Conservation (phyloP, 2,888 invertebrate species). For the Limnephilus lunatus region DNA sequence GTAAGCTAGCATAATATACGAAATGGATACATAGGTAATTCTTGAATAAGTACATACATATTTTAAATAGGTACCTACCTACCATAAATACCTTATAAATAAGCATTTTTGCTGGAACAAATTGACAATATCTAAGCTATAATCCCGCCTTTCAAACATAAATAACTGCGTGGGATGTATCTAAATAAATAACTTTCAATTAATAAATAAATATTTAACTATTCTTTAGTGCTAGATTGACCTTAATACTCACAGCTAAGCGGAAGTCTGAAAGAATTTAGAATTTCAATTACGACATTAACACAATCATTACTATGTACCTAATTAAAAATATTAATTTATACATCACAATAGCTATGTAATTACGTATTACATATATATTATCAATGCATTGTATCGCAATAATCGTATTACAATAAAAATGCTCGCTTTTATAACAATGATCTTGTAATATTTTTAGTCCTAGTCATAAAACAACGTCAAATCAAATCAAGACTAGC, state of each 20-base stretch:
- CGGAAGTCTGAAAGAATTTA: neutral
- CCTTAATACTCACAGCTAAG: neutral
- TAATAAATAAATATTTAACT: neutral
- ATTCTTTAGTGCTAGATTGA: neutral
- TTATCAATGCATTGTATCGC: neutral
- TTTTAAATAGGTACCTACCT: too few species aligned
- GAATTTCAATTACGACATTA: neutral
- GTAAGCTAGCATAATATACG: too few species aligned
- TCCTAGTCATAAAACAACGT: too few species aligned
- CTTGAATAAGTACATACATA: too few species aligned
- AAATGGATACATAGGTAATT: too few species aligned
- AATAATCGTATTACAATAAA: neutral
- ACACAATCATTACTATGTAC: neutral
- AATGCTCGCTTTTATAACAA: neutral
- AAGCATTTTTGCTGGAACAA: neutral
- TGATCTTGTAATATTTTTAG: neutral
- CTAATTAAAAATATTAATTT: neutral
- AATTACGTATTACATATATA: too few species aligned
- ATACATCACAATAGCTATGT: too few species aligned
- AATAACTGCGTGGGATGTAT: neutral
- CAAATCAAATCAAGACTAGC: too few species aligned
- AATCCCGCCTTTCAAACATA: neutral
- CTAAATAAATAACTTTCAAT: neutral
- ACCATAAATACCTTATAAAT: too few species aligned
- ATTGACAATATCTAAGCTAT: neutral